Conservation (phyloP, 2,113 vertebrate species). For the Scomber scombrus region DNA sequence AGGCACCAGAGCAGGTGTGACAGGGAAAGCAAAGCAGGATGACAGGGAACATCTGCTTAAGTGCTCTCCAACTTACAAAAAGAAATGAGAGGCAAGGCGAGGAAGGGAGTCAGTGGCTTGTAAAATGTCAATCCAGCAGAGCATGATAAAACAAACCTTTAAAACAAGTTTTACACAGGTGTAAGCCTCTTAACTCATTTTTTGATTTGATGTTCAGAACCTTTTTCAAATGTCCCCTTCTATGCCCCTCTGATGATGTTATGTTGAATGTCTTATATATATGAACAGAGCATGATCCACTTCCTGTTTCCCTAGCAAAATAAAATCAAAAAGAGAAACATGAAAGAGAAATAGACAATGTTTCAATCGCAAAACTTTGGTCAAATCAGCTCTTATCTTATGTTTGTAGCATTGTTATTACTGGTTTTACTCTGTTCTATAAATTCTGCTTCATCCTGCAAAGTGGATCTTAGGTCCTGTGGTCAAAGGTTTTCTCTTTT, state of each 20-base stretch:
- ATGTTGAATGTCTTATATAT: not conserved
- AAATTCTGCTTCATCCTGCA: not conserved
- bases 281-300: not conserved
- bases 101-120: constrained; percentile 40
- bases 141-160: constrained; percentile 43
- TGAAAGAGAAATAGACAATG: not conserved
- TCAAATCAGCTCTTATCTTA: not conserved
- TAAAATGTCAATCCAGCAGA: constrained; percentile 52
- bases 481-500: not conserved
- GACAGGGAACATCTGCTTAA: constrained; percentile 65
- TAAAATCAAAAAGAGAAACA: not conserved
- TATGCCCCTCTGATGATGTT: not conserved
- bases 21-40: constrained; percentile 34
- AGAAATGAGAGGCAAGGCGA: constrained; percentile 24
- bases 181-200: not conserved
- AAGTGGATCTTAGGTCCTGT: not conserved
- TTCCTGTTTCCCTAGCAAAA: constrained; percentile 6
- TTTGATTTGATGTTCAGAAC: not conserved
- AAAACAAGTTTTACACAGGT: constrained; percentile 34
- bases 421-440: too few relatives aligned
- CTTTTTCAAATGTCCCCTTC: constrained; percentile 10
- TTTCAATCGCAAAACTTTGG: not conserved
- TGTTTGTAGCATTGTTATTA: not conserved
- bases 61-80: constrained; percentile 38
- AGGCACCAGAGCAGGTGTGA: constrained; percentile 49